Evolutionary conservation across 2,888 invertebrate genomes (phyloP), one percentile per base, ranked within the genome.

Genomic region (Nymphalis urticae): DNA sequence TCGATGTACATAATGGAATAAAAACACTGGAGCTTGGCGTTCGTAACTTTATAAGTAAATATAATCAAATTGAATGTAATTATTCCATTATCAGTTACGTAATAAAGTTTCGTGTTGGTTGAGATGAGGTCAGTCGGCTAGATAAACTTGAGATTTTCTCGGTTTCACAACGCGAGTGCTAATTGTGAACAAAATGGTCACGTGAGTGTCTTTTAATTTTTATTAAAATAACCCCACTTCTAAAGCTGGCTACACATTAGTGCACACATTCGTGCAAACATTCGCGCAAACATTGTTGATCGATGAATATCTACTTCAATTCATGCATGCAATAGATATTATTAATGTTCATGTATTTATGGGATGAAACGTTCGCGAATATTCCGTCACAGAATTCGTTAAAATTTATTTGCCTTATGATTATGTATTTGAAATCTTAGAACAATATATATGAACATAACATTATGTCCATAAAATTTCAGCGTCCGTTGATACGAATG

Each of bases 101-200:
- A 70, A 66, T 61, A 51, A 62, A 60, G 48, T 70, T 54, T 27
- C 32, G 54, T 54, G 58, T 36, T 48, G 36, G 54, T 50, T 50
- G 58, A 61, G 62, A 68, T 62, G 68, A 68, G 74, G 74, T 68
- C 73, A 70, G 66, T 61, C 42, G 64, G 32, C 50, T 63, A 73
- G 74, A 73, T 74, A 73, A 73, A 62, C 62, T 68, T 66, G 68
- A 68, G 70, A 72, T 72, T 64, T 66, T 54, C 63, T 63, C 68
- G 58, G 59, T 66, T 61, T 64, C 47, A 68, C 64, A 36, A 62
- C 58, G 64, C 36, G 51, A 42, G 42, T 42, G 42, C 62, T 66
- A 58, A 71, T 66, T 51, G 48, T 53, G 27, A 48, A 59, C 54
- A 70, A 59, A 60, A 73, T 74, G 74, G 66, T 66, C 53, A 70